Conservation (phyloP, 2,113 vertebrate genomes). For the Phrynosoma platyrhinos region DNA sequence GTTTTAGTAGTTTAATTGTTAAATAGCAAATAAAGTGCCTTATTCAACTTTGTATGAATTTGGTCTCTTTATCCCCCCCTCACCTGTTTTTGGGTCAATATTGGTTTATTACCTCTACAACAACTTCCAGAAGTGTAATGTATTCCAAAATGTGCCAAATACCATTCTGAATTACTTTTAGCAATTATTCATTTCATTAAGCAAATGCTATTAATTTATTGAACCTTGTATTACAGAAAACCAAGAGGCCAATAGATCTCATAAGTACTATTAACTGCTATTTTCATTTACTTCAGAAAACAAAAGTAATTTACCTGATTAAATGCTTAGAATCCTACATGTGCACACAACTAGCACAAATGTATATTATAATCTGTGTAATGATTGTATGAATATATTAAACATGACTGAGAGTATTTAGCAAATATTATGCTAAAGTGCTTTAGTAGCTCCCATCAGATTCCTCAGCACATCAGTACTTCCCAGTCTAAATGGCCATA, state of each 20-base stretch:
- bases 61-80: no score
- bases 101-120: slow-evolving; percentile 3
- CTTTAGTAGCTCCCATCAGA: slow-evolving; percentile 52
- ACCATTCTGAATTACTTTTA: neutral
- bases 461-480: slow-evolving; percentile 31
- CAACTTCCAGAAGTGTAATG: neutral
- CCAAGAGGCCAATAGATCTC: neutral
- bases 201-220: neutral
- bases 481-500: slow-evolving; percentile 48
- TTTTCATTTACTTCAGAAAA: slow-evolving; percentile 28
- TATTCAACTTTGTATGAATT: no score
- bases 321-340: neutral
- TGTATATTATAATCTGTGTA: slow-evolving; percentile 36
- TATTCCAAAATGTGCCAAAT: neutral
- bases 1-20: no score
- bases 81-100: no score
- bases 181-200: slow-evolving; percentile 3
- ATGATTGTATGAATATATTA: slow-evolving; percentile 50
- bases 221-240: slow-evolving; percentile 8
- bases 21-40: no score
- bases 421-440: slow-evolving; percentile 48
- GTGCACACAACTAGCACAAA: neutral
- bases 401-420: slow-evolving; percentile 42
- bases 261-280: slow-evolving; percentile 23
- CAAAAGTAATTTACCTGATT: slow-evolving; percentile 31